Evolutionary conservation across 30 jellyfish, hydroid and myxozoan genomes (phyloP).

Genomic region (Turritopsis dohrnii): DNA sequence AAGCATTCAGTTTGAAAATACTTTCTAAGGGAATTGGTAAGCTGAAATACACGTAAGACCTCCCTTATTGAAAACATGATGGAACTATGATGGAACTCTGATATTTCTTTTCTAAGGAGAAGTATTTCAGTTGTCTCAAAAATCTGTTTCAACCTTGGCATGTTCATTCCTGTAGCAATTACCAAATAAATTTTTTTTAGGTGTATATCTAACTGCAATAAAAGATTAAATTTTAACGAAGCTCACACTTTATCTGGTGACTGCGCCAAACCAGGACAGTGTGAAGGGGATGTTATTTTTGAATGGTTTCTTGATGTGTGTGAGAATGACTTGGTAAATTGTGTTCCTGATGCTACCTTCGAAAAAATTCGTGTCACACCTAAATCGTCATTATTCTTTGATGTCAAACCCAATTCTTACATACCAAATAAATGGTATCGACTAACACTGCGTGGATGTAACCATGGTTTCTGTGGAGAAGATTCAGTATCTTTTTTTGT

Average conservation of each 20-base stretch:
- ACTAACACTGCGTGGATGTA: slow-evolving; percentile 6
- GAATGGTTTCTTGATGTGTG: slow-evolving; percentile 13
- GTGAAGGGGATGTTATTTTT: slow-evolving; percentile 7
- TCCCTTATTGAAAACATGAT: too few relatives aligned
- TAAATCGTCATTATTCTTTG: not conserved
- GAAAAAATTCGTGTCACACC: not conserved
- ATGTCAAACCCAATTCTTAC: not conserved
- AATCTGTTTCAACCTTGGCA: too few relatives aligned
- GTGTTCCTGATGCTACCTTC: not conserved
- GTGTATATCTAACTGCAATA: not conserved
- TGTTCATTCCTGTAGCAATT: too few relatives aligned
- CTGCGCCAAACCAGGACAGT: not conserved
- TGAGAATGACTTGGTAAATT: not conserved
- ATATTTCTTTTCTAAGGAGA: too few relatives aligned
- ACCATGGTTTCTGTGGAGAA: not conserved
- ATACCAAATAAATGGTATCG: not conserved
- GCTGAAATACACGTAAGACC: too few relatives aligned
- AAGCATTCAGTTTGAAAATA: too few relatives aligned
- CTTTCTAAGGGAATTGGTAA: too few relatives aligned
- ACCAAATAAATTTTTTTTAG: not conserved
- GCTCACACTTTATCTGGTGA: not conserved
- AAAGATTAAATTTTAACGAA: not conserved
- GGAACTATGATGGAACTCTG: too few relatives aligned
- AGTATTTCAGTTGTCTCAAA: too few relatives aligned
- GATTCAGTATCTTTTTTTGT: not conserved